phyloP scores from a whole-genome alignment of 2,113 vertebrate genomes.

The Petrocephalus microphthalmus region DNA sequence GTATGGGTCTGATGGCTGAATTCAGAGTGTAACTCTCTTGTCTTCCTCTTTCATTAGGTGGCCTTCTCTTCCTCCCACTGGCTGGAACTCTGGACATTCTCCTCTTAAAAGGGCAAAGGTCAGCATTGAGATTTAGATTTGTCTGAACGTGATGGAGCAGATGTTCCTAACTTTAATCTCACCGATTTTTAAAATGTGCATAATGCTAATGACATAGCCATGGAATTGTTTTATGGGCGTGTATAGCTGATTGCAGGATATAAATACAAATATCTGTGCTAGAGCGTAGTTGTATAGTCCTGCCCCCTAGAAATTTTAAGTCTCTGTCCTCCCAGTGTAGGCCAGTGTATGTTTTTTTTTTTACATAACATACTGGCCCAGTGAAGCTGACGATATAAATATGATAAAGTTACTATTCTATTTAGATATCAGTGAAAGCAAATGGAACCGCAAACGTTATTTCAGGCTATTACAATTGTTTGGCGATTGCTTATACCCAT shows the following conservation, averaged over 20 bases:
- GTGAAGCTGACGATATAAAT: background rate
- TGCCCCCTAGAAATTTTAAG: background rate
- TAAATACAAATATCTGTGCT: background rate
- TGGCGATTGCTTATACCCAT: background rate
- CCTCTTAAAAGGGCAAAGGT: background rate
- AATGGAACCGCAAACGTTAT: background rate
- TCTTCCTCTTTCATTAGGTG: background rate
- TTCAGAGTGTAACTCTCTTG: background rate
- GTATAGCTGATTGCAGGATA: background rate
- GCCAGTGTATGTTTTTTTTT: background rate
- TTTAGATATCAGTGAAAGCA: background rate
- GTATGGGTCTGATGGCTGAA: background rate
- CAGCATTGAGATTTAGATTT: background rate
- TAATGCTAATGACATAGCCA: too few species aligned
- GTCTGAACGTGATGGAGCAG: background rate
- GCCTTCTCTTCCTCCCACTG: background rate
- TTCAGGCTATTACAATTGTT: background rate
- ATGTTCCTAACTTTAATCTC: background rate
- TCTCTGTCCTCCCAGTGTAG: background rate
- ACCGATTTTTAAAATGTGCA: background rate
- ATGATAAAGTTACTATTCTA: background rate
- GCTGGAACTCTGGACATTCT: constrained; percentile 27
- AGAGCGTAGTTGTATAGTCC: background rate
- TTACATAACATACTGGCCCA: background rate
- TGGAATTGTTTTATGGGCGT: background rate